phyloP scores from a whole-genome alignment of 2,113 vertebrate genomes.

The Cyprinus carpio region DNA sequence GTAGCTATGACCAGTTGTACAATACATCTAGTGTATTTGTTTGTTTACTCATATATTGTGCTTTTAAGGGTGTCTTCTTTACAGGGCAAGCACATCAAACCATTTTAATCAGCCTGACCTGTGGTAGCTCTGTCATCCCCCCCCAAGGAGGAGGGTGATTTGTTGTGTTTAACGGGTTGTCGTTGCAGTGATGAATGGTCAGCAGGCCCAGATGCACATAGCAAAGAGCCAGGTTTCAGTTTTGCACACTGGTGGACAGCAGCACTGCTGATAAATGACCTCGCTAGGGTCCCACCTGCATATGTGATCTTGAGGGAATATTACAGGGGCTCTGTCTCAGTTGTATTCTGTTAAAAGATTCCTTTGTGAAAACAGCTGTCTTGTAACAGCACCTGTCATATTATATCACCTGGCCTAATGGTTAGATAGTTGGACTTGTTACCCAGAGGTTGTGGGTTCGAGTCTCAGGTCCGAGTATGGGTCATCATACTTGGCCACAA shows the following conservation, averaged over 20 bases:
- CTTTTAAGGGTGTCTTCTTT: background rate
- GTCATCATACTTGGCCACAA: too few species aligned
- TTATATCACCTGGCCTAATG: too few species aligned
- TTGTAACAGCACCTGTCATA: background rate
- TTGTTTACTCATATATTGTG: background rate
- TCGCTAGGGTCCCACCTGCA: constrained; percentile 46
- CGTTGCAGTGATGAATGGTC: constrained; percentile 58
- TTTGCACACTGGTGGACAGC: background rate
- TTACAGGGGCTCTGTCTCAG: constrained; percentile 65
- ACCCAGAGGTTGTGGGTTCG: too few species aligned
- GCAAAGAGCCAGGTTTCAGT: constrained; percentile 6
- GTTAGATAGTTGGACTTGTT: too few species aligned
- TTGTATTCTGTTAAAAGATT: constrained; percentile 29
- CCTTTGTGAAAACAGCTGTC: background rate
- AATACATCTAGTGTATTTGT: background rate
- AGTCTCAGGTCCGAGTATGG: too few species aligned
- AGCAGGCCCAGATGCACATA: constrained; percentile 51
- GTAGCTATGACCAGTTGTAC: background rate
- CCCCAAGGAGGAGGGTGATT: constrained; percentile 60
- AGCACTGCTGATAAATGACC: constrained; percentile 36
- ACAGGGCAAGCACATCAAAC: constrained; percentile 52
- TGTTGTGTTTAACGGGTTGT: constrained; percentile 64
- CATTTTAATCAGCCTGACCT: constrained; percentile 63
- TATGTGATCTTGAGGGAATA: constrained; percentile 47
- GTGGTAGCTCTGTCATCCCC: constrained; percentile 53